Base-by-base conservation (phyloP, 2,888 invertebrate genomes). In the Xanthia icteritia region DNA sequence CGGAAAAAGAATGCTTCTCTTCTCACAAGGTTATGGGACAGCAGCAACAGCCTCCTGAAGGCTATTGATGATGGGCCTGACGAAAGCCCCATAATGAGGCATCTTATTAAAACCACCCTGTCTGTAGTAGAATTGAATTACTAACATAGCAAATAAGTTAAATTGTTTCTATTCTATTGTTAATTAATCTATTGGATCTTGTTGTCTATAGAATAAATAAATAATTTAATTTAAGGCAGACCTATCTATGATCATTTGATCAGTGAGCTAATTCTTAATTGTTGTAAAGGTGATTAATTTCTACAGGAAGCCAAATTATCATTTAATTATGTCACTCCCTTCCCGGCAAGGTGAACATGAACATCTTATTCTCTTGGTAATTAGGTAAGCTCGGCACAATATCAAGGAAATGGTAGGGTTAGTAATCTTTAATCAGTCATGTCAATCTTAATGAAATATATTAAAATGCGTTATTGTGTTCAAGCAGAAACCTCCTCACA, bases 391-490 rank as follows among this genome's bases (percentile, higher is more conserved):
- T 78, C 78, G 63, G 77, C 39, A 83, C 82, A 86, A 89, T 88
- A 84, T 67, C 86, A 90, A 90, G 85, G 88, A 89, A 90, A 91
- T 89, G 84, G 81, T 91, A 94, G 93, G 94, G 92, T 93, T 86
- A 78, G 79, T 91, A 91, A 91, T 90, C 89, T 91, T 80, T 94
- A 95, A 96, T 96, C 96, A 94, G 92, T 89, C 89, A 92, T 92
- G 95, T 96, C 96, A 96, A 96, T 96, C 96, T 95, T 94, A 96
- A 96, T 96, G 94, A 96, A 94, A 93, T 93, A 92, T 94, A 96
- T 95, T 95, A 95, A 95, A 96, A 95, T 94, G 92, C 92, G 90
- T 94, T 94, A 94, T 96, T 95, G 95, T 95, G 95, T 95, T 95
- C 94, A 92, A 94, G 94, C 95, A 94, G 94, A 95, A 95, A 94